Evolutionary conservation across 2,888 invertebrate genomes (phyloP), one percentile per base, ranked within the genome.

Genomic region (Pharmacophagus antenor): DNA sequence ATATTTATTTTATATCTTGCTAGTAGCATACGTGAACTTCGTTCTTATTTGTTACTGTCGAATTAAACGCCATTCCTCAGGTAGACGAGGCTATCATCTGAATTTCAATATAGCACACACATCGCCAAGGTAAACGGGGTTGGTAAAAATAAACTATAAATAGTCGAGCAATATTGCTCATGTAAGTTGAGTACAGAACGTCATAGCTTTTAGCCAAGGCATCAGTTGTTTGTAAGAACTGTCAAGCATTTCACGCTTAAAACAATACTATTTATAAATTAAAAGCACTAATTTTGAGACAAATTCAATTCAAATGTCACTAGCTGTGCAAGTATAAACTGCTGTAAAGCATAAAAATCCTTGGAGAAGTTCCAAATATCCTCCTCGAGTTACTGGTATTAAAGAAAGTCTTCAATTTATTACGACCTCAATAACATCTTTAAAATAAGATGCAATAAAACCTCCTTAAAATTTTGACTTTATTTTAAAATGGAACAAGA

Each of bases 31-130:
- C 44, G 49, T 55, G 44, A 46, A 58, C 47, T 49, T 41, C 55
- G 27, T 54, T 60, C 56, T 60, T 60, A 60, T 60, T 46, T 31
- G 50, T 51, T 46, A 56, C 60, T 41, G 55, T 51, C 50, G 55
- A 60, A 60, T 60, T 60, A 60, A 60, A 51, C 41, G 51, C 31
- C 41, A 41, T 56, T 60, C 44, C 51, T 44, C 22, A 46, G 55
- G 44, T 50, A 55, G 22, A 51, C 23, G 50, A 18, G 22, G 27
- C 5, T 44, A 54, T 59, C 59, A 46, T 60, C 46, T 60, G 59
- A 60, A 60, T 60, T 55, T 60, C 59, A 60, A 60, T 60, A 50
- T 20, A 50, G 50, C 54, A 31, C 50, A 57, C 50, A 48, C 53
- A 42, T 42, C 57, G 56, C 48, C 59, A 60, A 51, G 60, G 50